Conservation (phyloP, 2,113 vertebrate species). For the Lampris megalopsis region DNA sequence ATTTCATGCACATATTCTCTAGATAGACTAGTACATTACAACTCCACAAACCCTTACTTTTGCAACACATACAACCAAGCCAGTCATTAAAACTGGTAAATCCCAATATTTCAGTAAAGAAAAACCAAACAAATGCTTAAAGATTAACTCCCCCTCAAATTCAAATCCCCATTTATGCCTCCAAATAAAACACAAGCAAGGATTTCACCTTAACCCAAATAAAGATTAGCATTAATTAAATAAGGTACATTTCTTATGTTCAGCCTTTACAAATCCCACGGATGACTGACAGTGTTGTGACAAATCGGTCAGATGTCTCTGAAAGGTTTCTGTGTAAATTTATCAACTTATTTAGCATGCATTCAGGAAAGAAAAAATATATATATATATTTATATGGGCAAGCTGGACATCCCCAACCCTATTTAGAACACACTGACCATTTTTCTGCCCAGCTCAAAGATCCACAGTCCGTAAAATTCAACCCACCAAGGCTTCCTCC, state of each 20-base stretch:
- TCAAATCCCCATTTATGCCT: slow-evolving; percentile 46
- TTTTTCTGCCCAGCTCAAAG: slow-evolving; percentile 56
- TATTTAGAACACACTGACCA: slow-evolving; percentile 44
- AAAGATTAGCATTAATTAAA: slow-evolving; percentile 76
- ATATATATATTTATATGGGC: slow-evolving; percentile 9
- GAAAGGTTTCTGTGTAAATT: slow-evolving; percentile 66
- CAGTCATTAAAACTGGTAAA: slow-evolving; percentile 66
- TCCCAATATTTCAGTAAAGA: slow-evolving; percentile 74
- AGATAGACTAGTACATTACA: slow-evolving; percentile 68
- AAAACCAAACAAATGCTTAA: slow-evolving; percentile 73
- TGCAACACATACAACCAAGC: slow-evolving; percentile 57
- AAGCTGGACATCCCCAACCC: slow-evolving; percentile 41
- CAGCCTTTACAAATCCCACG: slow-evolving; percentile 63
- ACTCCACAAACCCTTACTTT: slow-evolving; percentile 57
- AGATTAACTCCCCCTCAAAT: slow-evolving; percentile 36
- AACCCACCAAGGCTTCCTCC: slow-evolving; percentile 37
- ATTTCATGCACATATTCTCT: slow-evolving; percentile 58
- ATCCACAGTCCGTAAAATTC: slow-evolving; percentile 44
- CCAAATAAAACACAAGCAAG: slow-evolving; percentile 68
- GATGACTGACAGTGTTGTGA: slow-evolving; percentile 75
- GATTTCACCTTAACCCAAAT: slow-evolving; percentile 61
- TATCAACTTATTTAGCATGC: slow-evolving; percentile 69
- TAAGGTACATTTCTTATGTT: slow-evolving; percentile 73
- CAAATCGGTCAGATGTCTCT: slow-evolving; percentile 67
- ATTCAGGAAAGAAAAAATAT: slow-evolving; percentile 57